These are phyloP conservation scores for Probaryconus sp. DNA, from an alignment of 1,140 invertebrate species.

Conservation along the genomic window DNA sequence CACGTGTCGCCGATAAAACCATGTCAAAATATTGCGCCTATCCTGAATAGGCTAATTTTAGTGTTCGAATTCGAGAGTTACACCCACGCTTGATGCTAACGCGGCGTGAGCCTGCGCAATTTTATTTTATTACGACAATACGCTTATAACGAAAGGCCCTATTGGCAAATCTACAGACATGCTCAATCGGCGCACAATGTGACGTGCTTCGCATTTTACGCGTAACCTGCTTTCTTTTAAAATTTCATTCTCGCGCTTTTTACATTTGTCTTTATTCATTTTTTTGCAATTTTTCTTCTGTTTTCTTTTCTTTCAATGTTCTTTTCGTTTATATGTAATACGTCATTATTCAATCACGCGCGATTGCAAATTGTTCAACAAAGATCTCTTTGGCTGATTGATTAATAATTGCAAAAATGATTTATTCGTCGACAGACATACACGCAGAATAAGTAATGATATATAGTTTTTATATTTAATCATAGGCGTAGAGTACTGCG, in stretches of 20 bases:
- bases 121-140: constrained; percentile 60
- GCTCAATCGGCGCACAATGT: constrained; percentile 49
- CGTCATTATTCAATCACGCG: too few species aligned
- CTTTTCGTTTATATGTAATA: too few species aligned
- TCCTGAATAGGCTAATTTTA: constrained; percentile 73
- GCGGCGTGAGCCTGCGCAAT: constrained; percentile 29
- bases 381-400: neutral
- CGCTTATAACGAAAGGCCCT: constrained; percentile 45
- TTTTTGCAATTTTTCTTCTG: too few species aligned
- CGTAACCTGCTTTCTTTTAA: constrained; percentile 44
- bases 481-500: neutral
- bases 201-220: constrained; percentile 41
- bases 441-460: too few species aligned
- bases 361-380: too few species aligned
- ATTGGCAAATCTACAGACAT: constrained; percentile 47
- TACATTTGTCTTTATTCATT: neutral
- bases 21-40: constrained; percentile 73
- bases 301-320: too few species aligned
- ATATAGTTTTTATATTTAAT: constrained; percentile 8
- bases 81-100: constrained; percentile 18
- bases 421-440: too few species aligned
- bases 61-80: constrained; percentile 36
- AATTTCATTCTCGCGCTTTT: constrained; percentile 22
- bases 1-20: constrained; percentile 75
- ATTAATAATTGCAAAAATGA: too few species aligned